Conservation (phyloP, 2,888 invertebrate genomes). For the Ceramica pisi region DNA sequence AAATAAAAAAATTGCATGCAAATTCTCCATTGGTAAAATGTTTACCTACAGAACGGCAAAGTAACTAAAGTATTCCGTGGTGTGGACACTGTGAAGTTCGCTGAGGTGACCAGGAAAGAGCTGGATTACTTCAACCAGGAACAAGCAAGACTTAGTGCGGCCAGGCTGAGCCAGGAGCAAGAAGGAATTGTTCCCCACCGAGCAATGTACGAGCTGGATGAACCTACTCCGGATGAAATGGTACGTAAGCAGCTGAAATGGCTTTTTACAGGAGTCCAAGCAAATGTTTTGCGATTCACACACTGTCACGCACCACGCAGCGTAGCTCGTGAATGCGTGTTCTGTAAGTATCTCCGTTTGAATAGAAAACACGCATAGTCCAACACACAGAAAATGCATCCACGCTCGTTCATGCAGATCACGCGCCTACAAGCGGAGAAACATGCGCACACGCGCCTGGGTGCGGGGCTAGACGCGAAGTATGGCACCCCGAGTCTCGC, state of each 20-base stretch:
- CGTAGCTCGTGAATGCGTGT: too few relatives aligned
- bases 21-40: not conserved
- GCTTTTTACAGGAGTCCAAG: not conserved
- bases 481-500: too few relatives aligned
- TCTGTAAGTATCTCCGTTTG: too few relatives aligned
- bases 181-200: slow-evolving; percentile 68
- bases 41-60: slow-evolving; percentile 77
- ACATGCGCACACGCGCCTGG: too few relatives aligned
- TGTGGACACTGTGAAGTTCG: slow-evolving; percentile 78
- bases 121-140: slow-evolving; percentile 67
- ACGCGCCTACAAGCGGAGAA: too few relatives aligned
- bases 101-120: slow-evolving; percentile 77
- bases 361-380: too few relatives aligned
- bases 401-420: too few relatives aligned
- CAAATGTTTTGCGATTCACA: too few relatives aligned
- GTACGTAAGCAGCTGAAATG: slow-evolving; percentile 64
- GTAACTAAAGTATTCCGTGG: slow-evolving; percentile 82
- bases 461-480: too few relatives aligned
- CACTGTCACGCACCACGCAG: too few relatives aligned
- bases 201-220: slow-evolving; percentile 74
- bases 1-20: too few relatives aligned
- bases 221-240: slow-evolving; percentile 81
- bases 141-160: slow-evolving; percentile 62
- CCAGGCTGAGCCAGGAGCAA: slow-evolving; percentile 55
- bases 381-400: too few relatives aligned